These are phyloP conservation scores for Gambusia affinis DNA, from an alignment of 2,113 vertebrate species.

Conservation along the genomic window DNA sequence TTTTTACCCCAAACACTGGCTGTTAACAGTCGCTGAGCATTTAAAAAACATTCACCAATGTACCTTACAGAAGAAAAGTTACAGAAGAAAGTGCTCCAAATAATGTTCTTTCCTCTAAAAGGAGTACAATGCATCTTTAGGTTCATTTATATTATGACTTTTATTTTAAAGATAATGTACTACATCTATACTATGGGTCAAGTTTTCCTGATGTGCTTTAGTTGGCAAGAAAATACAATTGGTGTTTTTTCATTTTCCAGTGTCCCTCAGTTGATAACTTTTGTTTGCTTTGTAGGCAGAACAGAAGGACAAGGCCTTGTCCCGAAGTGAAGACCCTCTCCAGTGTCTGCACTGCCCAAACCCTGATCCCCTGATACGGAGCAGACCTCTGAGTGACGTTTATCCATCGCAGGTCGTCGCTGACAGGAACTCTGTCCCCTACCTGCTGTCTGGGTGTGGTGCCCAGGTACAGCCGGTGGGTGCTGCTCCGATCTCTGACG, in stretches of 20 bases:
- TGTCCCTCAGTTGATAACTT: not conserved
- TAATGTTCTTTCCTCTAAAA: no score
- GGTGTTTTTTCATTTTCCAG: not conserved
- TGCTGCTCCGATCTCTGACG: constrained; percentile 70
- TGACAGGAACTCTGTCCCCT: constrained; percentile 51
- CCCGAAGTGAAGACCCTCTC: constrained; percentile 64
- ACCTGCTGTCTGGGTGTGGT: constrained; percentile 64
- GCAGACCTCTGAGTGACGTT: constrained; percentile 54
- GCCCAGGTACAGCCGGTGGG: constrained; percentile 79
- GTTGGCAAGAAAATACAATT: constrained; percentile 1
- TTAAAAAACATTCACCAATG: not conserved
- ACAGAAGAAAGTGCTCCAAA: no score
- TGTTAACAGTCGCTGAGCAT: not conserved
- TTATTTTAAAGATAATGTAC: no score
- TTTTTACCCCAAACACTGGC: not conserved
- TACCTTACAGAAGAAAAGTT: not conserved
- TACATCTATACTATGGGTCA: not conserved
- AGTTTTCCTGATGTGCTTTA: not conserved
- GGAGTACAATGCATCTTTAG: no score
- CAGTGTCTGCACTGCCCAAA: constrained; percentile 52
- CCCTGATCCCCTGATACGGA: constrained; percentile 62
- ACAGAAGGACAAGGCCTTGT: constrained; percentile 72
- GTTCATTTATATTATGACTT: no score
- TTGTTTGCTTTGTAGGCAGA: constrained; percentile 79
- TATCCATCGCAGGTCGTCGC: constrained; percentile 65